Evolutionary conservation across 2,888 invertebrate genomes (phyloP).

Genomic region (Oeneis ivallda): DNA sequence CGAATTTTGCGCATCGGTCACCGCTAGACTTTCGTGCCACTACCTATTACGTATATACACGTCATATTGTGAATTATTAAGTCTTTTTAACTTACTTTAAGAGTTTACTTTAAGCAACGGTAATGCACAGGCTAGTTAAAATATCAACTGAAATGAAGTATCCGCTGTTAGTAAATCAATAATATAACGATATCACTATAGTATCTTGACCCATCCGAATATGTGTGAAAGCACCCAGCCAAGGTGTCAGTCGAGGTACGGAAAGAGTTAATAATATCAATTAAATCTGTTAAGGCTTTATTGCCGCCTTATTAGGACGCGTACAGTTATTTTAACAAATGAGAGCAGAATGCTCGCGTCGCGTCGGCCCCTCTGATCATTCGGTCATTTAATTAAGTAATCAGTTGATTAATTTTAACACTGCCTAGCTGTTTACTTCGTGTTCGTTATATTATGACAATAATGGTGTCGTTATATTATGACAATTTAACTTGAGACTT

Average conservation of each 20-base stretch:
- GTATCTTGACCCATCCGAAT: neutral
- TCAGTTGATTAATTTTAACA: conserved; percentile 29
- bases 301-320: conserved; percentile 51
- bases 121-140: no score
- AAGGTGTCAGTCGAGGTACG: conserved; percentile 61
- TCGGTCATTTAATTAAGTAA: conserved; percentile 37
- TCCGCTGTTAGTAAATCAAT: neutral
- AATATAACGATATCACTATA: neutral
- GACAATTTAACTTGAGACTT: no score
- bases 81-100: no score
- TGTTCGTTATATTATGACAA: neutral
- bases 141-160: neutral
- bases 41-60: no score
- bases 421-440: conserved; percentile 9
- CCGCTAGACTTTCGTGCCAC: no score
- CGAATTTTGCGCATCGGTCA: no score
- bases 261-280: conserved; percentile 66
- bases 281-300: conserved; percentile 71
- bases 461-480: neutral
- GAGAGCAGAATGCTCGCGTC: conserved; percentile 42
- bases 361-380: conserved; percentile 43
- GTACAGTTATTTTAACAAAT: conserved; percentile 48
- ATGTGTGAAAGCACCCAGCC: conserved; percentile 24
- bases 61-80: no score
- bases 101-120: no score